phyloP scores from a whole-genome alignment of 1,140 invertebrate species.

The Drosophila sturtevanti region DNA sequence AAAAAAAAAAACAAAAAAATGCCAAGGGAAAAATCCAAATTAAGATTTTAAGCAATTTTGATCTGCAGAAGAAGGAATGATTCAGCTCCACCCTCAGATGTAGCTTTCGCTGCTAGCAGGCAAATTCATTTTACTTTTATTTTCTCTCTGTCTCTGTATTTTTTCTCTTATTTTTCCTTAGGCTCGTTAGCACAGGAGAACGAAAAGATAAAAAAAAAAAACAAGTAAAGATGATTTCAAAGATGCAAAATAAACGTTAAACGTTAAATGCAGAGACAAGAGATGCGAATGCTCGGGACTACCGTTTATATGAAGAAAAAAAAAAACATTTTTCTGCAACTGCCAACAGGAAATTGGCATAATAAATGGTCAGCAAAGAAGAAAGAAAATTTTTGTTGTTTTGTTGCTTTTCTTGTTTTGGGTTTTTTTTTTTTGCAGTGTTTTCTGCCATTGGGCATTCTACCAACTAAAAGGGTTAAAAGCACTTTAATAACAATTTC shows the following conservation, averaged over 20 bases:
- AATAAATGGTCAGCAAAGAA: slow-evolving; percentile 59
- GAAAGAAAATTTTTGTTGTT: background rate
- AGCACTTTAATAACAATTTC: slow-evolving; percentile 73
- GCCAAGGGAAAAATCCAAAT: no score
- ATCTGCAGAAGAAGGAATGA: background rate
- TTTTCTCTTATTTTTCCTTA: background rate
- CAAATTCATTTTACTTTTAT: slow-evolving; percentile 17
- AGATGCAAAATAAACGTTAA: background rate
- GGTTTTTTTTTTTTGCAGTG: no score
- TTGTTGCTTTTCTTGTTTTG: no score
- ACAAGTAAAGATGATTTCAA: background rate
- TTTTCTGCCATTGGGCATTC: slow-evolving; percentile 4
- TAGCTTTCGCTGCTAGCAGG: slow-evolving; percentile 29
- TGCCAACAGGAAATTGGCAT: slow-evolving; percentile 73
- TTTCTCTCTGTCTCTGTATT: background rate
- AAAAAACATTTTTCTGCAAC: slow-evolving; percentile 54
- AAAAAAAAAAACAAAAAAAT: no score
- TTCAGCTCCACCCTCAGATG: background rate
- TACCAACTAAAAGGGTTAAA: slow-evolving; percentile 60
- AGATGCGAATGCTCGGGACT: slow-evolving; percentile 39
- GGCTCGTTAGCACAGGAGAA: background rate
- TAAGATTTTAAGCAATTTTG: background rate
- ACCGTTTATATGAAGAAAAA: slow-evolving; percentile 80
- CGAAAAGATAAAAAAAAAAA: background rate
- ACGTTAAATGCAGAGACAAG: background rate